phyloP scores from a whole-genome alignment of 2,797 vertebrate genomes.

The Esox masquinongy region DNA sequence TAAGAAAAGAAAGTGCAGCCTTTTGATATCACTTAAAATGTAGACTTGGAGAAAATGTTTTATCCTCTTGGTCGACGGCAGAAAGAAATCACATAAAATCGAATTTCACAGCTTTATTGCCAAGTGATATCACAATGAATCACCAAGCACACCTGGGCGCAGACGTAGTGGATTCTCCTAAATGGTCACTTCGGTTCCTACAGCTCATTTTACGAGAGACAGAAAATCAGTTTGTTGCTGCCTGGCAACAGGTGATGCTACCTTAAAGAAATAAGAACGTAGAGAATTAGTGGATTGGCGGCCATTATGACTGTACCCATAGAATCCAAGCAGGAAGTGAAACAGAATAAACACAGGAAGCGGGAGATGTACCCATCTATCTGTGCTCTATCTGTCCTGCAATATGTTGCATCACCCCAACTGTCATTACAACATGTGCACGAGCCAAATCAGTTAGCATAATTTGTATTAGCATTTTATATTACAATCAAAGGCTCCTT shows the following conservation, averaged over 20 bases:
- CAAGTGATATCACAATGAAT: not conserved
- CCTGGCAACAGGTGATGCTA: conserved; percentile 19
- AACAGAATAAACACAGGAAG: no score
- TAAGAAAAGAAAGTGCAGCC: conserved; percentile 27
- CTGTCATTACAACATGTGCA: no score
- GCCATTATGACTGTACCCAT: no score
- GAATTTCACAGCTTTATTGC: conserved; percentile 3
- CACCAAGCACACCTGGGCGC: not conserved
- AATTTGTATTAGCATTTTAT: no score
- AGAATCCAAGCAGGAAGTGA: no score
- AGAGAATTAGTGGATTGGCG: no score
- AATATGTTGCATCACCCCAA: no score
- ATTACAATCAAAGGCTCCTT: no score
- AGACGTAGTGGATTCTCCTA: not conserved
- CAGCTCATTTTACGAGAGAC: conserved; percentile 9
- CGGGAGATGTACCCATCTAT: no score
- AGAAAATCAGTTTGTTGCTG: not conserved
- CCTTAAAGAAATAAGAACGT: no score
- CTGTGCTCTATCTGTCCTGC: no score
- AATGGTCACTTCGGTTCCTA: not conserved
- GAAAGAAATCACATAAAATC: not conserved
- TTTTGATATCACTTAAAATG: conserved; percentile 5
- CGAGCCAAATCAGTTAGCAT: no score
- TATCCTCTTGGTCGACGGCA: not conserved
- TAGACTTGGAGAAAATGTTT: conserved; percentile 4